Percentiles rank a stretch among this genome's conserved stretches.
phyloP scores from a whole-genome alignment of 1,140 invertebrate genomes.

The Drosophila neocordata region DNA sequence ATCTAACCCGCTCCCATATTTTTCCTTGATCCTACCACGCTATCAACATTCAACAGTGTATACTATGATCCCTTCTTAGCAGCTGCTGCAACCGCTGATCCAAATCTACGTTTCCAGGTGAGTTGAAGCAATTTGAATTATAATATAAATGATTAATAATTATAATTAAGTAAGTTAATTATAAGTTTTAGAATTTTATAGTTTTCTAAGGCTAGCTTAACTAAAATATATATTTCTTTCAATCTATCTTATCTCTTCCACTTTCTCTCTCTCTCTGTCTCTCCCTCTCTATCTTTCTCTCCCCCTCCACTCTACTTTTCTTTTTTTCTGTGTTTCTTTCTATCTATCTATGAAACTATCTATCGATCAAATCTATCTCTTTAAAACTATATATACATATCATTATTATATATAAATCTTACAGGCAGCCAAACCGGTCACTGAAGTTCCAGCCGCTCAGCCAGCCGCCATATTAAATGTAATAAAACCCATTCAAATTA shows the following conservation, averaged over 20 bases:
- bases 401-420: conserved; percentile 83
- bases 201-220: conserved; percentile 30
- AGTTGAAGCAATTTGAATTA: conserved; percentile 33
- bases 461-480: conserved; percentile 83
- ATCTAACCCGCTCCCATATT: no score
- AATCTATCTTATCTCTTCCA: conserved; percentile 1
- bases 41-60: no score
- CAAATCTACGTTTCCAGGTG: conserved; percentile 94
- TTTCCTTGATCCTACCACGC: no score
- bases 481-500: conserved; percentile 78
- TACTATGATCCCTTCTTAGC: conserved; percentile 98
- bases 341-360: conserved; percentile 57
- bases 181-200: conserved; percentile 2
- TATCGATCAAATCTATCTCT: conserved; percentile 60
- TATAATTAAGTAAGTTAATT: conserved; percentile 5
- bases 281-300: conserved; percentile 72
- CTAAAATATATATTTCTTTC: conserved; percentile 20
- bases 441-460: conserved; percentile 85
- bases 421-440: conserved; percentile 87
- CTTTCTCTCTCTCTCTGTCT: conserved; percentile 1
- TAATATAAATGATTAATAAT: not conserved
- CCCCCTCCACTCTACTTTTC: not conserved
- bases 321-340: not conserved
- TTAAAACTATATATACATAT: conserved; percentile 7
- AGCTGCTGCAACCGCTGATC: conserved; percentile 90